Evolutionary conservation across 1,140 invertebrate genomes (phyloP), one percentile per base, ranked within the genome.

Genomic region (Atta texana): DNA sequence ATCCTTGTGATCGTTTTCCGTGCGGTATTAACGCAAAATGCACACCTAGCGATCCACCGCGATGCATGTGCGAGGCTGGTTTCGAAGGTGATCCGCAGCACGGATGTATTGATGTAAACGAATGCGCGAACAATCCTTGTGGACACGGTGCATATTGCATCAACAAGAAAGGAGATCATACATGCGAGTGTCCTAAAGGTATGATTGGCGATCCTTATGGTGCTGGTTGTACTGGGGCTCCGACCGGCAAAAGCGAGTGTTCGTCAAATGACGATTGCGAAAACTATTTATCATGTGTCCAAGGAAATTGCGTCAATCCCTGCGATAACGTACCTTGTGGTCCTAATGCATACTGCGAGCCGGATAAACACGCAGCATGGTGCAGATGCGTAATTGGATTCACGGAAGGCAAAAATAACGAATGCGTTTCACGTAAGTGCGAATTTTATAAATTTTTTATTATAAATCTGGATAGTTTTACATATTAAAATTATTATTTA

Each of bases 21-120:
- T 99, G 98, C 92, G 98, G 98, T 21, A 97, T 98, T n/a, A 99
- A 99, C 94, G 97, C 98, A 1, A 98, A 98, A 95, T 99, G 98
- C 93, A 98, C 97, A 5, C 98, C 98, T 6, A 98, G 97, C 78
- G 98, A 98, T 95, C 98, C 98, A 24, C 98, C 98, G 8, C 97
- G 96, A 91, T 99, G 98, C 93, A 97, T 98, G 96, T 99, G 98
- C 92, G 96, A 97, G 92, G 95, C 96, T 68, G 98, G 98, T 3
- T 98, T 97, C 92, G 97, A 97, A 93, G 98, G 98, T 24, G 97
- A 98, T 94, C 97, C 98, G 0, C 96, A 97, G 61, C 96, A 96
- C 85, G 98, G 98, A 12, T 98, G 98, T 94, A 95, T 97, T 1
- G 98, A 98, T 93, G 97, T 98, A 64, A 97, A 99, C 93, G 98